Conservation (phyloP, 2,888 invertebrate genomes). For the Vannuccia rotundouncinata region DNA sequence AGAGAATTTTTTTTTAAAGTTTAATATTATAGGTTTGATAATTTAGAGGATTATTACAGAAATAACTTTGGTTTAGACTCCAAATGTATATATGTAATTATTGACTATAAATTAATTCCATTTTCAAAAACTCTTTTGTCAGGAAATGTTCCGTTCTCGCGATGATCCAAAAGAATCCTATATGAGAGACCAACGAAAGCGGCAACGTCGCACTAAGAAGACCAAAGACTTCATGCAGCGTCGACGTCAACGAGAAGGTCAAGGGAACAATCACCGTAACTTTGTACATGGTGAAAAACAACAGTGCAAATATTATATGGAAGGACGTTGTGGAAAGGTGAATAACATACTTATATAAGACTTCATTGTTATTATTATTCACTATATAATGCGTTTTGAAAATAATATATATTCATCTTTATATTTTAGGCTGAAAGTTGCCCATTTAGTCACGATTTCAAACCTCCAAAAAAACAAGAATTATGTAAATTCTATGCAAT, state of each 20-base stretch:
- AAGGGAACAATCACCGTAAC: not conserved
- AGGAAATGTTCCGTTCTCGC: not conserved
- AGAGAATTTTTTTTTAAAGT: not conserved
- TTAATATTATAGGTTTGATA: too few relatives aligned
- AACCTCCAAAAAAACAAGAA: slow-evolving; percentile 73
- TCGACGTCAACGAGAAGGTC: not conserved
- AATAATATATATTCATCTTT: not conserved
- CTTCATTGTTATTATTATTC: too few relatives aligned
- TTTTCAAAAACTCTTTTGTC: not conserved
- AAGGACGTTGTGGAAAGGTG: slow-evolving; percentile 35
- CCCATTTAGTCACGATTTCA: slow-evolving; percentile 10
- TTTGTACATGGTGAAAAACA: not conserved
- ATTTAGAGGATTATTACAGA: too few relatives aligned
- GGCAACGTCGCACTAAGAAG: not conserved
- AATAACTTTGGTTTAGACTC: too few relatives aligned
- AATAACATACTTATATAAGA: too few relatives aligned
- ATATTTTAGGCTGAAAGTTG: slow-evolving; percentile 6
- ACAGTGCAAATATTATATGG: slow-evolving; percentile 33
- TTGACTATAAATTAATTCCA: too few relatives aligned
- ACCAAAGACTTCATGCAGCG: not conserved
- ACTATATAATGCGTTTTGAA: too few relatives aligned
- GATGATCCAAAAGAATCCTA: not conserved
- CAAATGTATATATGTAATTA: too few relatives aligned
- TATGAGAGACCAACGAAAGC: not conserved
- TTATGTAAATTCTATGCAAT: slow-evolving; percentile 90